These are phyloP conservation scores for Tor tambroides DNA, from an alignment of 2,113 vertebrate genomes.

Conservation along the genomic window DNA sequence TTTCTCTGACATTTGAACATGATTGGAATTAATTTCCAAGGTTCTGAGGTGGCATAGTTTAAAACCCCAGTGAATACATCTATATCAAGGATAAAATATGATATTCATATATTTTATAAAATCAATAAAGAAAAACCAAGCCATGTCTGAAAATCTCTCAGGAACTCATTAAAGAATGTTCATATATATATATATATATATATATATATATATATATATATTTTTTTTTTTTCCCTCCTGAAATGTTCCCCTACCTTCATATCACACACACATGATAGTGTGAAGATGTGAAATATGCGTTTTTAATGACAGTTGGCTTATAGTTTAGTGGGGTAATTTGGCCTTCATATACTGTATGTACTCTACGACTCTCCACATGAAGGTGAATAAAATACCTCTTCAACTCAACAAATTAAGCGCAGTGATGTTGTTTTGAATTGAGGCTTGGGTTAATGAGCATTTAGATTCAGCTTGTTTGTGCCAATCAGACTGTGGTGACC, in stretches of 20 bases:
- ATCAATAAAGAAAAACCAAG: neutral
- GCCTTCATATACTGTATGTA: neutral
- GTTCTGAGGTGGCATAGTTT: neutral
- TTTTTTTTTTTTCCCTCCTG: too few species aligned
- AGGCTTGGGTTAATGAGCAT: conserved; percentile 61
- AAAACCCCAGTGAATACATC: neutral
- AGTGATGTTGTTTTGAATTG: conserved; percentile 52
- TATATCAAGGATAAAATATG: neutral
- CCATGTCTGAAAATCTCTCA: neutral
- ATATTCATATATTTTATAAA: neutral
- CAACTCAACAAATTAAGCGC: conserved; percentile 64
- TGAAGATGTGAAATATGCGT: neutral
- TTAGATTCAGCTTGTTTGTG: conserved; percentile 55
- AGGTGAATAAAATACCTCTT: neutral
- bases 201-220: too few species aligned
- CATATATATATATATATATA: too few species aligned
- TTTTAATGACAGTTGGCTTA: neutral
- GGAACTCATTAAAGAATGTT: neutral
- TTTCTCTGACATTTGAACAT: neutral
- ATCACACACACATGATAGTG: conserved; percentile 27
- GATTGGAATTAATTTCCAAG: neutral
- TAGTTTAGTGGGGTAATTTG: neutral
- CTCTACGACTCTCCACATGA: conserved; percentile 43
- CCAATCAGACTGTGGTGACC: conserved; percentile 55
- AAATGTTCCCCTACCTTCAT: conserved; percentile 51